Evolutionary conservation across 2,888 invertebrate species (phyloP).

Genomic region (Stegana nigrithorax): DNA sequence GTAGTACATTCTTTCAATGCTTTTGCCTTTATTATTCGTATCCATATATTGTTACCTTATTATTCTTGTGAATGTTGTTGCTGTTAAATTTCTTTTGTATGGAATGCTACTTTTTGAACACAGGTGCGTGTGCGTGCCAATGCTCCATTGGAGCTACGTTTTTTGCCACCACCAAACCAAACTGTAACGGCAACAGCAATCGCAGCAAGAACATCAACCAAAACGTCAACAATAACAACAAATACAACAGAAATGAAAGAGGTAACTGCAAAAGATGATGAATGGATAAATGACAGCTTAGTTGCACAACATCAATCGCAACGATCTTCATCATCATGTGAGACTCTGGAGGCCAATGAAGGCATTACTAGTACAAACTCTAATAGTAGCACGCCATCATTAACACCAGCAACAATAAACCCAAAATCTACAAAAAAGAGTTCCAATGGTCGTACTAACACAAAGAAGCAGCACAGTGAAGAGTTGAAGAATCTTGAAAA

Average conservation of each 20-base stretch:
- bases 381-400: conserved; percentile 1
- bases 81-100: conserved; percentile 30
- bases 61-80: not conserved
- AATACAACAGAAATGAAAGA: conserved; percentile 18
- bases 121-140: conserved; percentile 42
- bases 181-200: conserved; percentile 25
- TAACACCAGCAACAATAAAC: not conserved
- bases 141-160: conserved; percentile 62
- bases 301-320: conserved; percentile 23
- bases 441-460: conserved; percentile 13
- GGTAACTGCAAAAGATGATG: not conserved
- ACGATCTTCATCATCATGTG: conserved; percentile 61
- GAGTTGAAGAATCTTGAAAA: not conserved
- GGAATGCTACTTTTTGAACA: conserved; percentile 22
- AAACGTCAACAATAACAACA: conserved; percentile 22
- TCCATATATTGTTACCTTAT: not conserved
- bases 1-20: no score
- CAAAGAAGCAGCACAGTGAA: not conserved
- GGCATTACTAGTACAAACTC: conserved; percentile 36
- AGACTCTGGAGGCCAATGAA: conserved; percentile 61
- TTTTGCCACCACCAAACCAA: conserved; percentile 52
- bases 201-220: conserved; percentile 18
- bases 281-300: conserved; percentile 18
- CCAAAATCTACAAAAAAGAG: not conserved
- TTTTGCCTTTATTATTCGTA: no score